Conservation (phyloP, 2,888 invertebrate genomes). For the Odontothrips loti region DNA sequence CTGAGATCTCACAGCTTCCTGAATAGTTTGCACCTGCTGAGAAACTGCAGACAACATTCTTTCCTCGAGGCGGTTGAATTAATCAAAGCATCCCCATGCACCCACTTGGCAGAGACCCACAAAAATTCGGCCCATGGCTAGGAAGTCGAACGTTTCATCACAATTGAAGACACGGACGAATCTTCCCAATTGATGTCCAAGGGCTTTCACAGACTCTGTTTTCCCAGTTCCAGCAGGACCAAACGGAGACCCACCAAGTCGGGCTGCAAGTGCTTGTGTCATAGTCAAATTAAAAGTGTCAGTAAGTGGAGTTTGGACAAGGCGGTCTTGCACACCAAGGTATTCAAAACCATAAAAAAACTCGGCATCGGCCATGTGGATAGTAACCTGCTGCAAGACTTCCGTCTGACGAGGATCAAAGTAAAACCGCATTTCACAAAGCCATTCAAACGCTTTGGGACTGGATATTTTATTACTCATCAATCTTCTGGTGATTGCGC, state of each 20-base stretch:
- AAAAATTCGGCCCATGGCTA: slow-evolving; percentile 99
- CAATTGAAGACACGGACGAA: slow-evolving; percentile 99
- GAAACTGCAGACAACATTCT: slow-evolving; percentile 99
- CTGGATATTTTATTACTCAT: slow-evolving; percentile 80
- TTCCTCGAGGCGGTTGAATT: slow-evolving; percentile 98
- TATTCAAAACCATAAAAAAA: slow-evolving; percentile 99
- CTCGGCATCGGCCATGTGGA: slow-evolving; percentile 98
- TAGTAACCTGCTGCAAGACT: slow-evolving; percentile 91
- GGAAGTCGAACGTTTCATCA: slow-evolving; percentile 99
- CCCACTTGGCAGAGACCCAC: slow-evolving; percentile 98
- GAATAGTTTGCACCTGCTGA: slow-evolving; percentile 98
- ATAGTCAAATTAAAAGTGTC: slow-evolving; percentile 99
- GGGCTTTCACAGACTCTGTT: slow-evolving; percentile 98
- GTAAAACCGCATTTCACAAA: slow-evolving; percentile 98
- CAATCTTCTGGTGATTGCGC: slow-evolving; percentile 90
- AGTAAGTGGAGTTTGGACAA: slow-evolving; percentile 96
- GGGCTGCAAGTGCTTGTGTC: slow-evolving; percentile 96
- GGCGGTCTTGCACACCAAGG: slow-evolving; percentile 94
- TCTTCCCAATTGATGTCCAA: slow-evolving; percentile 96
- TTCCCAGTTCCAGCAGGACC: slow-evolving; percentile 99
- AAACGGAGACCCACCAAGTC: slow-evolving; percentile 98
- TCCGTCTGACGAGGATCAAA: slow-evolving; percentile 96
- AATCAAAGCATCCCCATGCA: slow-evolving; percentile 99
- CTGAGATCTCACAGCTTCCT: slow-evolving; percentile 89
- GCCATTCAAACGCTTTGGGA: slow-evolving; percentile 95